phyloP scores from a whole-genome alignment of 2,797 vertebrate genomes.

The Parauchenoglanis punctatus region DNA sequence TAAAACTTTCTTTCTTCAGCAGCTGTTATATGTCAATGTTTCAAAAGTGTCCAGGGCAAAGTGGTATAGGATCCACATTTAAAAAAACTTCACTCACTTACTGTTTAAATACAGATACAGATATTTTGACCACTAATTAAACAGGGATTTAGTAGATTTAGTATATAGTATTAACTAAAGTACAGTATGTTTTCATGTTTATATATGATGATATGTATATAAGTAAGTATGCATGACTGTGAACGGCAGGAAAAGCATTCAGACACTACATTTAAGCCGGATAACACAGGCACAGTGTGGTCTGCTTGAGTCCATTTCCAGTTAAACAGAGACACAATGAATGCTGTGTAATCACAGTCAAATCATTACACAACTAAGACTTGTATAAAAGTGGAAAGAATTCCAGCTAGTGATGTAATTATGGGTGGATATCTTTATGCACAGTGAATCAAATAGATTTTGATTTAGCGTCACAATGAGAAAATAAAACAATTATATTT shows the following conservation, averaged over 20 bases:
- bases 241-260: not conserved
- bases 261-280: not conserved
- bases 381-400: conserved; percentile 14
- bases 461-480: not conserved
- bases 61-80: not conserved
- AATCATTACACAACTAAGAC: not conserved
- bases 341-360: conserved; percentile 19
- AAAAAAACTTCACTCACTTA: not conserved
- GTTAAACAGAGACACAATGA: conserved; percentile 16
- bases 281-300: not conserved
- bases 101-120: not conserved
- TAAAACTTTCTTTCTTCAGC: not conserved
- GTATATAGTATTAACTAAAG: not conserved
- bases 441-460: not conserved
- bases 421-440: not conserved
- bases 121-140: not conserved
- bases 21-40: not conserved
- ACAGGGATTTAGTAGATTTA: not conserved
- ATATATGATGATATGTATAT: not conserved
- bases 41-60: not conserved
- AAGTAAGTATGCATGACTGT: not conserved
- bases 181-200: not conserved
- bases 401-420: conserved; percentile 27
- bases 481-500: not conserved
- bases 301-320: conserved; percentile 9